Conservation (phyloP, 2,888 invertebrate genomes). For the Mythimna lalbum region DNA sequence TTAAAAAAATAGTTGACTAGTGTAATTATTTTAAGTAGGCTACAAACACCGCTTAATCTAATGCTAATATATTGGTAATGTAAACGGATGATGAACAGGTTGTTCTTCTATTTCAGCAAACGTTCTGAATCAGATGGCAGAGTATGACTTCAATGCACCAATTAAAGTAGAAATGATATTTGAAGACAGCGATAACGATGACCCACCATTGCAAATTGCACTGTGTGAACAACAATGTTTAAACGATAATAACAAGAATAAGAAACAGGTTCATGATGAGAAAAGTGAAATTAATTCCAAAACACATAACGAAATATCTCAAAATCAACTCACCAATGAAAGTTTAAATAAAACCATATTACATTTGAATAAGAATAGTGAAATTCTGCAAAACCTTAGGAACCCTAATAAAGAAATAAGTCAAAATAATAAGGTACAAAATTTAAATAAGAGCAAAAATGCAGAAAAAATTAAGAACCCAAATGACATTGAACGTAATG, state of each 20-base stretch:
- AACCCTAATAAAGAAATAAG: not conserved
- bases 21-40: too few species aligned
- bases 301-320: not conserved
- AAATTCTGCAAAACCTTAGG: not conserved
- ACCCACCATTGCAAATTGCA: constrained; percentile 28
- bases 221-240: constrained; percentile 9
- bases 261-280: not conserved
- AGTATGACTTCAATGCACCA: constrained; percentile 69
- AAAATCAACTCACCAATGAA: not conserved
- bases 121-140: constrained; percentile 61
- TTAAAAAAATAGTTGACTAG: too few species aligned
- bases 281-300: not conserved
- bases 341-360: constrained; percentile 10
- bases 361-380: constrained; percentile 7
- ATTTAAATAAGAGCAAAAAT: constrained; percentile 1
- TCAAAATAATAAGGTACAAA: not conserved
- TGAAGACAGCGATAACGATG: constrained; percentile 67
- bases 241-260: constrained; percentile 3
- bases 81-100: not conserved
- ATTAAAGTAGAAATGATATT: constrained; percentile 65
- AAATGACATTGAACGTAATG: not conserved
- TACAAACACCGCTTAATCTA: too few species aligned
- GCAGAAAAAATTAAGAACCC: not conserved
- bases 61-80: not conserved
- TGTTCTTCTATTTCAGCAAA: constrained; percentile 59